Base-by-base conservation (phyloP, 2,888 invertebrate species). In the Microchrysa polita region DNA sequence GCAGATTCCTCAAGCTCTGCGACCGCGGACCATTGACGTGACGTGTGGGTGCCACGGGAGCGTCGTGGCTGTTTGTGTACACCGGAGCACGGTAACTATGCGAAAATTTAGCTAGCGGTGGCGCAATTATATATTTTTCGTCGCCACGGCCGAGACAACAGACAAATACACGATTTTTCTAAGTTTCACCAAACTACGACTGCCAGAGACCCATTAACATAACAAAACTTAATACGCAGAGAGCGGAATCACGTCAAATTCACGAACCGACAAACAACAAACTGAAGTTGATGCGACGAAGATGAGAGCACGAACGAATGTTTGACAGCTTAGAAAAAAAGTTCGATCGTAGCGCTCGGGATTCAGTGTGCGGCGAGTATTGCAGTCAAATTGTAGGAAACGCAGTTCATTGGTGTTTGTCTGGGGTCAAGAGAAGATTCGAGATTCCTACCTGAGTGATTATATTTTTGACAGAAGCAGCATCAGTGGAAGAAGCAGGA, bases 231-330 rank as follows among this genome's bases (percentile, higher is more conserved):
- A 34, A 5, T 18, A 16, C 65, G 65, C 16, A n/a, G 7, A 20
- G 14, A 23, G 65, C 44, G 48, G 48, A 44, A 65, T 48, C 65
- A 67, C 67, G 67, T 67, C 67, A 67, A 67, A 69, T 40, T 40
- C 69, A 34, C 69, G 69, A 40, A 40, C 69, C 69, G 69, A 55
- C 69, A 40, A 69, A 69, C n/a, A 69, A 69, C 57, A 69, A 57
- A 69, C 69, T 69, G 69, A 69, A 69, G 48, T 48, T 20, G 42
- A 20, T 57, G 53, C 65, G 65, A 65, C 22, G 65, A 65, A 65
- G 65, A 48, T 48, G 48, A 48, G 12, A 48, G 48, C 7, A 48
- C 48, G 48, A n/a, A 48, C 48, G 48, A n/a, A 12, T 4, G 16
- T 48, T n/a, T 48, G 48, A 48, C 48, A 48, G 48, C 12, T 48